Base-by-base conservation (phyloP, 2,113 vertebrate genomes). In the Mormyrus lacerda region DNA sequence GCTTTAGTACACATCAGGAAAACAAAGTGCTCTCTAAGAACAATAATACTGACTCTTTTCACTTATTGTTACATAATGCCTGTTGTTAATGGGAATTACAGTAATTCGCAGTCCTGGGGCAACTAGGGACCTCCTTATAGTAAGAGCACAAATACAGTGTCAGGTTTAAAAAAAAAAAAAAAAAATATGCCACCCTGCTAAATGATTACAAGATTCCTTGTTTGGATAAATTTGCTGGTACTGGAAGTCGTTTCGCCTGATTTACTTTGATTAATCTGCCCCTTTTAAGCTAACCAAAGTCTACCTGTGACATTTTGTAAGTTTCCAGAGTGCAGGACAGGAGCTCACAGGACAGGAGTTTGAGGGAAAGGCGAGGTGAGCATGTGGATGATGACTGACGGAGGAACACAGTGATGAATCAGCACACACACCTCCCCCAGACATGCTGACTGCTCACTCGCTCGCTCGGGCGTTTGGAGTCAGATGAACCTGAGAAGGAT, bases 401-500 rank as follows among this genome's bases (percentile, higher is more conserved):
- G 82, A 47, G 39, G 39, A 45, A n/a, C 8, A 24, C 19, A 24
- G 82, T 27, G 82, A n/a, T 84, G 82, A 84, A 8, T 84, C 82
- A 84, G 82, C 73, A 42, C 15, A n/a, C 44, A 84, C 44, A 24
- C 42, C 82, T 45, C 82, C 82, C 44, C 82, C 82, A 84, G 44
- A 84, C 42, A 84, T 47, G 39, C 82, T 45, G 82, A 84, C 82
- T 84, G 82, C 21, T 84, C 79, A 24, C 79, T 83, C 42, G 19
- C 19, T 42, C 2, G 15, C 79, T 24, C 35, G 13, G 21, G 35
- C 42, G 44, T 84, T 47, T 9, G 7, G 39, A 84, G 82, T 47
- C 82, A 84, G 9, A 84, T 47, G 82, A 84, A 84, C 82, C 82
- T n/a, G 82, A 45, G 82, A 84, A 84, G 82, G 9, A 47, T 45